Conservation (phyloP, 2,888 invertebrate genomes). For the Volucella inflata region DNA sequence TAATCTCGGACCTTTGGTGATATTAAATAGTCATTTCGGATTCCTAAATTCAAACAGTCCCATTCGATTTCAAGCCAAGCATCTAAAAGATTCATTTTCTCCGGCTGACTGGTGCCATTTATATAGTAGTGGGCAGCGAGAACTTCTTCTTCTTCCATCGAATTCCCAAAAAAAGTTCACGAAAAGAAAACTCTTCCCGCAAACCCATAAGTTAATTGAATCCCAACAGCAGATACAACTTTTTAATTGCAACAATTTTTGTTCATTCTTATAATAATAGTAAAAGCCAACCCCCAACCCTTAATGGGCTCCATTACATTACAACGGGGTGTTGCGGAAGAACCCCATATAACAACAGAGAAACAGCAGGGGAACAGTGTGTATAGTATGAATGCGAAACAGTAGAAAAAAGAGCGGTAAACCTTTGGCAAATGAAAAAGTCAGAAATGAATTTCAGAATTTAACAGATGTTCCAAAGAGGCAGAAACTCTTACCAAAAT, state of each 20-base stretch:
- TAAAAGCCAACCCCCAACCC: neutral
- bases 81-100: no score
- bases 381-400: no score
- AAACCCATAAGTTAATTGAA: conserved; percentile 40
- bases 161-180: neutral
- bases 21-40: no score
- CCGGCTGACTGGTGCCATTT: no score
- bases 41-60: no score
- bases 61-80: no score
- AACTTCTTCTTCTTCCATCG: no score
- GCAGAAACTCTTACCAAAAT: neutral
- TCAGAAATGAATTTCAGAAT: conserved; percentile 14
- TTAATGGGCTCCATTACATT: neutral
- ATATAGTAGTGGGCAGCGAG: no score
- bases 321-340: neutral
- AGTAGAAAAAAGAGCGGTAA: no score
- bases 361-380: no score
- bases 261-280: conserved; percentile 1
- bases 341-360: conserved; percentile 12
- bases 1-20: no score
- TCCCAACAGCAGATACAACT: conserved; percentile 37
- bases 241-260: conserved; percentile 38
- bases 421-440: conserved; percentile 1
- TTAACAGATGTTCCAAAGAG: conserved; percentile 22
- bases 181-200: neutral